Conservation (phyloP, 2,113 vertebrate genomes). For the Lophotis ruficrista region DNA sequence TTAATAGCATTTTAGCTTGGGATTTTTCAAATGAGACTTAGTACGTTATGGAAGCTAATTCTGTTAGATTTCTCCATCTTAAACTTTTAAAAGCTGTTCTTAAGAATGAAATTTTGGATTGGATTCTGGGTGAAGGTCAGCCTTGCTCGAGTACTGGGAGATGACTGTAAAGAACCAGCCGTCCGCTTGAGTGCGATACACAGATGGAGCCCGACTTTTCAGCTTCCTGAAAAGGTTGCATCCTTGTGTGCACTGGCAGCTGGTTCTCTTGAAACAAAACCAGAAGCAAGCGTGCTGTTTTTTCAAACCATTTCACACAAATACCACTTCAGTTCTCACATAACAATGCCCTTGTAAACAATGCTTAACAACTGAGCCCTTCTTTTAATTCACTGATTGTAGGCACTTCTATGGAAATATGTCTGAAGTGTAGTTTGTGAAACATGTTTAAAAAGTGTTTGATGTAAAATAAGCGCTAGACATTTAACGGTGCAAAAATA, state of each 20-base stretch:
- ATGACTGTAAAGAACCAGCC: not conserved
- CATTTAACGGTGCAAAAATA: slow-evolving; percentile 73
- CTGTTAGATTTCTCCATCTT: not conserved
- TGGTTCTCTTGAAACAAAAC: not conserved
- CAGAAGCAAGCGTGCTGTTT: not conserved
- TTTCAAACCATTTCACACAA: not conserved
- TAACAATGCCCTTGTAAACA: slow-evolving; percentile 26
- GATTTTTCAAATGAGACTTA: not conserved
- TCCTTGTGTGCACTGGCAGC: not conserved
- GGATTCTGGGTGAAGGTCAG: not conserved
- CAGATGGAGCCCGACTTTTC: not conserved
- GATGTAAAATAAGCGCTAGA: slow-evolving; percentile 77
- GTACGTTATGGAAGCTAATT: not conserved
- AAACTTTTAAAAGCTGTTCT: not conserved
- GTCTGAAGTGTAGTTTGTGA: slow-evolving; percentile 74
- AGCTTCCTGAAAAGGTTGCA: not conserved
- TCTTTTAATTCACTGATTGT: slow-evolving; percentile 60
- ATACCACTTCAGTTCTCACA: not conserved
- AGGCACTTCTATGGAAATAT: slow-evolving; percentile 65
- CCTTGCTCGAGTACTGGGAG: not conserved
- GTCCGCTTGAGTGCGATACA: not conserved
- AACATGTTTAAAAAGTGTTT: slow-evolving; percentile 74
- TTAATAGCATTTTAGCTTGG: not conserved
- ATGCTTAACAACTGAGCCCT: slow-evolving; percentile 49
- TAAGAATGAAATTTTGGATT: not conserved